Evolutionary conservation across 2,888 invertebrate species (phyloP), one percentile per base, ranked within the genome.

Genomic region (Dicyrtoma fusca): DNA sequence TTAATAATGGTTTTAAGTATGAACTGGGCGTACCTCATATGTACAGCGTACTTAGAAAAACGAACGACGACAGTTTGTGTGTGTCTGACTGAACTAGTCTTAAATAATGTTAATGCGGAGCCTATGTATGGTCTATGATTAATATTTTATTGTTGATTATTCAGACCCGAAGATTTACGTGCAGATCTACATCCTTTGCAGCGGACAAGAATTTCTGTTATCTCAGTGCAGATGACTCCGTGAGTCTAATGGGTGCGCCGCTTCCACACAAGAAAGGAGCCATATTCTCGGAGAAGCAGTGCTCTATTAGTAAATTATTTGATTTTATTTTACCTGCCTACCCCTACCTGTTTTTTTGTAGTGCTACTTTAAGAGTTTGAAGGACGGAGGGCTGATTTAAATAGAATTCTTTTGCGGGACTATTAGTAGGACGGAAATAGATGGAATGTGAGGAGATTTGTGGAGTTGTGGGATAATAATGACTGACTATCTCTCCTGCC

Each of bases 221-320:
- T 76, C 79, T 85, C 64, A 84, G 84, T 75, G 84, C 84, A 0
- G 85, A 85, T 76, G 85, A 85, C 75, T 82, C 83, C 0, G 81
- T 83, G 47, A 83, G 83, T 44, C 80, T 83, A 23, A 82, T 81
- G 75, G 82, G 82, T 72, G 82, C 82, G 17, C 81, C 82, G n/a
- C 74, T 83, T 1, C 76, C 81, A 64, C 78, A 81, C 75, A 81
- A 82, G 75, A 72, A 81, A 65, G 82, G 82, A 63, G 81, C 82
- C 4, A 78, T 82, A 4, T 83, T 83, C 75, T 83, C 83, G 1
- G 84, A 84, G 77, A 84, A 83, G 77, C 82, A 83, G 70, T 84
- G 84, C 75, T 83, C 83, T 49, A 82, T 83, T 71, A 84, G 84
- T 84, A 81, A 82, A 81, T 81, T 42, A 11, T 21, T 53, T 19